Evolutionary conservation across 2,888 invertebrate species (phyloP), one percentile per base, ranked within the genome.

Genomic region (Auanema sp.): DNA sequence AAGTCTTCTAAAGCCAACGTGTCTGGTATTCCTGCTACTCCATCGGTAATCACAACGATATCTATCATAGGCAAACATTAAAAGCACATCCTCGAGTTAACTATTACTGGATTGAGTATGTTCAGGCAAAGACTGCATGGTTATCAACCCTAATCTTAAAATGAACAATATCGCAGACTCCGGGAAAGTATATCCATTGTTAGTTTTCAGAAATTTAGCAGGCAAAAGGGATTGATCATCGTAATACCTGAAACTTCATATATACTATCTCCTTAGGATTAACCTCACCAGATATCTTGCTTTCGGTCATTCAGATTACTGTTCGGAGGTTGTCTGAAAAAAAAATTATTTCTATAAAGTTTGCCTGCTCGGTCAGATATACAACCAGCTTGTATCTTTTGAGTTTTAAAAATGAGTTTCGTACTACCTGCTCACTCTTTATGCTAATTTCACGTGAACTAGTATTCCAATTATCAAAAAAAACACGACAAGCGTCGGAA

Each of bases 101-200:
- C n/a, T 16, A 88, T 85, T 85, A 90, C 90, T 89, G 79, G 90
- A 89, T 85, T 89, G 88, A 75, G 90, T 90, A 83, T 90, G 89
- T 82, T 90, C 90, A 14, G 91, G 91, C 65, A 91, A 85, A 60
- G 91, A 86, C 63, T 90, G 89, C 58, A 90, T 86, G 4, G 90
- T 90, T 66, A 91, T 85, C 86, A 91, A 89, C 24, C 91, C 91
- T 84, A 90, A 90, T 68, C 90, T 85, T 43, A 91, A 84, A 88
- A 91, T 89, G 85, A 90, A 90, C 61, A 91, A 88, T 84, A 91
- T 89, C n/a, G 78, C 68, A 72, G 70, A 70, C 49, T 76, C 76
- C 0, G 76, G 76, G 23, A 63, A 47, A 25, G 75, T 60, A 53
- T 75, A 76, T 33, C 74, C 72, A 16, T 71, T 70, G 23, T 33